A percentile compares a stretch with the other conserved stretches of the same genome.
phyloP scores from a whole-genome alignment of 64 coral and sea anemone genomes.

The Pachyseris speciosa region DNA sequence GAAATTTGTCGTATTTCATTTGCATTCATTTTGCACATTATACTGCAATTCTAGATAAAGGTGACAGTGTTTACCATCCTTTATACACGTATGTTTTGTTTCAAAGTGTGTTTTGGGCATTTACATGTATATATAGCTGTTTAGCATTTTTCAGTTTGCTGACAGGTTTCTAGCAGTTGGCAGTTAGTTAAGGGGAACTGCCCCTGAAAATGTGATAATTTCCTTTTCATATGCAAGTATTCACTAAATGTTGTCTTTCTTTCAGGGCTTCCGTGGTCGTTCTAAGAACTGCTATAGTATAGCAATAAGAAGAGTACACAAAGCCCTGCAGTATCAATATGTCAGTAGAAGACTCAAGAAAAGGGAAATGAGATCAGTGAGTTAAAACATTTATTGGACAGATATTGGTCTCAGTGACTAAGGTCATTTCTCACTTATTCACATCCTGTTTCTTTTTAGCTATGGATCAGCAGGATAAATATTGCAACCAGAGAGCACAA shows the following conservation, averaged over 20 bases:
- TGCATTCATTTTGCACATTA: too few relatives aligned
- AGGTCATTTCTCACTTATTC: not conserved
- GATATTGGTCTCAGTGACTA: too few relatives aligned
- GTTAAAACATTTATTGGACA: slow-evolving; percentile 22
- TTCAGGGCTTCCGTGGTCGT: slow-evolving; percentile 89
- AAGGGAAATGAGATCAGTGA: slow-evolving; percentile 97
- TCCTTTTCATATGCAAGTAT: not conserved
- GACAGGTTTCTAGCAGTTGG: too few relatives aligned
- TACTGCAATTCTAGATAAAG: too few relatives aligned
- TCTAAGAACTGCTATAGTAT: slow-evolving; percentile 98
- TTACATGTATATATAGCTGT: too few relatives aligned
- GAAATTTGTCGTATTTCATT: too few relatives aligned
- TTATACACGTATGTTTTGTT: too few relatives aligned
- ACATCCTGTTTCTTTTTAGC: slow-evolving; percentile 41
- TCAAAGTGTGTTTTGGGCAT: too few relatives aligned
- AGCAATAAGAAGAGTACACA: slow-evolving; percentile 91
- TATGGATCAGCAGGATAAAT: slow-evolving; percentile 96
- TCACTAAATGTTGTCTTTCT: not conserved
- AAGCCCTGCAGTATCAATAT: slow-evolving; percentile 94
- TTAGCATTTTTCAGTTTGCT: too few relatives aligned
- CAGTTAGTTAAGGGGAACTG: too few relatives aligned
- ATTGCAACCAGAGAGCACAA: slow-evolving; percentile 96
- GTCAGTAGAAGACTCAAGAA: slow-evolving; percentile 88
- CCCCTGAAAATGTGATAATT: too few relatives aligned
- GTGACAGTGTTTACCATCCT: too few relatives aligned